These are phyloP conservation scores for Upupa epops DNA, from an alignment of 2,113 vertebrate species.

Conservation along the genomic window DNA sequence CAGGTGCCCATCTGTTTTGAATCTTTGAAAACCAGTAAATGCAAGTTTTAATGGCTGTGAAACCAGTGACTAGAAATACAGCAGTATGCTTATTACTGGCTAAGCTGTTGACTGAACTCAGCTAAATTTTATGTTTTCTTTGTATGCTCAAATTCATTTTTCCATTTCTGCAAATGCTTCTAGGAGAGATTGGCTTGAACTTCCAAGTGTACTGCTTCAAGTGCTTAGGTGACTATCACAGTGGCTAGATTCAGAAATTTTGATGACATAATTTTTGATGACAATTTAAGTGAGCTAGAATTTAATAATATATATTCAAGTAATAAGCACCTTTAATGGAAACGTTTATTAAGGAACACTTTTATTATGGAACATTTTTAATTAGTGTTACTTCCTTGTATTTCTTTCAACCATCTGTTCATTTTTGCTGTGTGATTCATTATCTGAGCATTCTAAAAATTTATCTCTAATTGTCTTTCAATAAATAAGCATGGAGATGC, in stretches of 20 bases:
- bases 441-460: background rate
- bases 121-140: background rate
- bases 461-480: background rate
- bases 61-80: background rate
- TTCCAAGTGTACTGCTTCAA: background rate
- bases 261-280: background rate
- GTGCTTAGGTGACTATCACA: background rate
- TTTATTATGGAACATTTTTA: background rate
- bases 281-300: background rate
- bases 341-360: background rate
- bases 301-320: background rate
- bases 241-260: background rate
- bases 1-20: slow-evolving; percentile 27
- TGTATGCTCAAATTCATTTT: background rate
- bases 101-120: slow-evolving; percentile 6
- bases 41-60: slow-evolving; percentile 4
- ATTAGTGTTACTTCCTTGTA: background rate
- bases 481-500: background rate
- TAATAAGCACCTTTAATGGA: background rate
- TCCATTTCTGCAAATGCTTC: background rate
- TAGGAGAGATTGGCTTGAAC: background rate
- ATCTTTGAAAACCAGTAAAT: slow-evolving; percentile 35
- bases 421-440: background rate
- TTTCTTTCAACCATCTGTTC: background rate
- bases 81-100: background rate